Evolutionary conservation across 2,113 vertebrate species (phyloP).

Genomic region (Verasper variegatus): DNA sequence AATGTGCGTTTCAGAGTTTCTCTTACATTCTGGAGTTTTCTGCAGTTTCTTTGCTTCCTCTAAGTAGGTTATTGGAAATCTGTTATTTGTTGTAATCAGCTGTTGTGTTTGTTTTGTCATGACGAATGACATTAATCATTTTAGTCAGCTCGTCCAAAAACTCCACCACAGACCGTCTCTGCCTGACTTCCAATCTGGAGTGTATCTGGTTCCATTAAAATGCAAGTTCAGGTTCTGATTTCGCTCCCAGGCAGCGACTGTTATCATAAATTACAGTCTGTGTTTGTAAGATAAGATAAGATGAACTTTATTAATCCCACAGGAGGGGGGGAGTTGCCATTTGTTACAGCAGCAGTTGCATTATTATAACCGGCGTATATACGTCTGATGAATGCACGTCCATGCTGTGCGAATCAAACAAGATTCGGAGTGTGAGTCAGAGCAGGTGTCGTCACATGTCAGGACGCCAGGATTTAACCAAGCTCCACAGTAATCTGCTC

Average conservation of each 20-base stretch:
- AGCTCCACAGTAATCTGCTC: conserved; percentile 45
- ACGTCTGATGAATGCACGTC: not conserved
- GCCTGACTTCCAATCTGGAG: not conserved
- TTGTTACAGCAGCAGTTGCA: not conserved
- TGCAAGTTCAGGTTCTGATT: not conserved
- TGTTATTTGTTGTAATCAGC: too few relatives aligned
- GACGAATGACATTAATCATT: not conserved
- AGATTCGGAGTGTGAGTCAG: not conserved
- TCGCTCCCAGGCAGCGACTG: not conserved
- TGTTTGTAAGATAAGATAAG: not conserved
- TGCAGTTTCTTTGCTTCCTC: too few relatives aligned
- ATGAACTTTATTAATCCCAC: not conserved
- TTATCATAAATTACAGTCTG: not conserved
- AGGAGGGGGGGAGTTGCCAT: not conserved
- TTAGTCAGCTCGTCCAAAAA: not conserved
- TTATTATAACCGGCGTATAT: not conserved
- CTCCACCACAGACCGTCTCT: too few relatives aligned
- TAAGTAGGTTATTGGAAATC: too few relatives aligned
- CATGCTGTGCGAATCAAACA: not conserved
- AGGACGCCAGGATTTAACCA: conserved; percentile 29
- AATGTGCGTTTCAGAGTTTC: too few relatives aligned
- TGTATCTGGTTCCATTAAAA: not conserved
- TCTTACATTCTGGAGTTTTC: too few relatives aligned
- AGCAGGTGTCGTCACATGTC: conserved; percentile 33
- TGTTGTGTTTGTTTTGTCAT: not conserved